Percentiles rank a stretch among this genome's conserved stretches.
Conservation (phyloP, 2,113 vertebrate genomes). For the Chionodraco myersi region DNA sequence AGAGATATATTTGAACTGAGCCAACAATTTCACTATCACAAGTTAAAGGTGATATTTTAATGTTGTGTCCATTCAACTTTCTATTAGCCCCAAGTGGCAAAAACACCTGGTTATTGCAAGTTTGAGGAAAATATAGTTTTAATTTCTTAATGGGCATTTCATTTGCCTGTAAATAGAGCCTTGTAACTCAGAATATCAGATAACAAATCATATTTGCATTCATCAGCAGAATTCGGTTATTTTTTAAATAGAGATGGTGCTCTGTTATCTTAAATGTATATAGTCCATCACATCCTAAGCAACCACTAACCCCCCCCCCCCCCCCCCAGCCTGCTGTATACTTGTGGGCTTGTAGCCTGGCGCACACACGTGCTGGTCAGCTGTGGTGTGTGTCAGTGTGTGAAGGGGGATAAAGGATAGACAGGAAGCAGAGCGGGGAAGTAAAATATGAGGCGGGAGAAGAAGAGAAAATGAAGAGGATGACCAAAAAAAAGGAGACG, state of each 20-base stretch:
- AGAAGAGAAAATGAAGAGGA: constrained; percentile 19
- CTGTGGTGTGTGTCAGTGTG: constrained; percentile 6
- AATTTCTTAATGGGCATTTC: too few species aligned
- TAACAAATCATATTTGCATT: neutral
- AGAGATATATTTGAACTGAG: too few species aligned
- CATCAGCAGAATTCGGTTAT: neutral
- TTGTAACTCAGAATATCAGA: neutral
- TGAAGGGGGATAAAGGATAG: constrained; percentile 10
- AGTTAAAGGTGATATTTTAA: neutral
- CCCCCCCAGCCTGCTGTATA: neutral
- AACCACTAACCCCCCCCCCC: too few species aligned
- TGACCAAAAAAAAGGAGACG: constrained; percentile 24
- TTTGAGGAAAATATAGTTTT: too few species aligned
- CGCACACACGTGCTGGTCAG: constrained; percentile 46
- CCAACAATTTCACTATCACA: neutral
- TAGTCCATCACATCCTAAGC: too few species aligned
- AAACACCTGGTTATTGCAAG: neutral
- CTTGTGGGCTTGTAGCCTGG: constrained; percentile 1
- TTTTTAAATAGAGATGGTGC: too few species aligned
- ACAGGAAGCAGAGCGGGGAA: constrained; percentile 11
- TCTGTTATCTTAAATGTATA: too few species aligned
- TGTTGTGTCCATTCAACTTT: neutral
- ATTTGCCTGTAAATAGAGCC: neutral
- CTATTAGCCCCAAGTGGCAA: neutral
- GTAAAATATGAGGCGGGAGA: constrained; percentile 29